phyloP scores from a whole-genome alignment of 2,113 vertebrate species.

The Australoheros scitulus region DNA sequence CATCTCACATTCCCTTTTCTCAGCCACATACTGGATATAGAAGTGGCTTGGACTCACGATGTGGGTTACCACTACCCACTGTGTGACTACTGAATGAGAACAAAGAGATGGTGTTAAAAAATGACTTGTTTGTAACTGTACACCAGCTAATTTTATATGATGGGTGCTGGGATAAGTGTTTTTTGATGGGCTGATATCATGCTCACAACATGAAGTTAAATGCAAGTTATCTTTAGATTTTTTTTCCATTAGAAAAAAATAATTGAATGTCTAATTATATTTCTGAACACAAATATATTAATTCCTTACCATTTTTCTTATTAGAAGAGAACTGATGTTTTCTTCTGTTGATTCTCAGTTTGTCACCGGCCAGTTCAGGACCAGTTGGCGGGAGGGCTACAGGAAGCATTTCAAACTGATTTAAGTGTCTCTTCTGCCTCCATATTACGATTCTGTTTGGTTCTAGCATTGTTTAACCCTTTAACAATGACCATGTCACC shows the following conservation, averaged over 20 bases:
- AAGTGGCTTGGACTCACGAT: slow-evolving; percentile 90
- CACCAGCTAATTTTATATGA: background rate
- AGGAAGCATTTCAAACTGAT: background rate
- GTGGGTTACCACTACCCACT: slow-evolving; percentile 85
- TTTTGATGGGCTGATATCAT: background rate
- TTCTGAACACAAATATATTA: background rate
- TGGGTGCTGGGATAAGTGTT: background rate
- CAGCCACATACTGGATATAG: slow-evolving; percentile 83
- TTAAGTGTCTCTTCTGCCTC: background rate
- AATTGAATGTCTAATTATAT: too few species aligned
- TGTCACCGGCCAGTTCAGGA: slow-evolving; percentile 42
- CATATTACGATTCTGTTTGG: background rate
- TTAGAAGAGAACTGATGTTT: background rate
- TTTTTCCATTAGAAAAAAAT: too few species aligned
- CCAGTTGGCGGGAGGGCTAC: slow-evolving; percentile 45
- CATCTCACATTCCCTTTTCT: slow-evolving; percentile 71
- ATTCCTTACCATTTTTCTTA: slow-evolving; percentile 29
- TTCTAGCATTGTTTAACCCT: background rate
- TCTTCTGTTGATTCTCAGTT: slow-evolving; percentile 4
- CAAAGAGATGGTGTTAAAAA: background rate
- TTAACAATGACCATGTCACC: too few species aligned
- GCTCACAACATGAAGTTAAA: background rate
- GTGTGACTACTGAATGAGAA: slow-evolving; percentile 26
- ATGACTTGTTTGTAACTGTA: background rate
- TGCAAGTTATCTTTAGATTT: background rate